Percentiles rank a stretch among this genome's conserved stretches.
Conservation (phyloP, 2,797 vertebrate genomes). For the Sparidentex hasta region DNA sequence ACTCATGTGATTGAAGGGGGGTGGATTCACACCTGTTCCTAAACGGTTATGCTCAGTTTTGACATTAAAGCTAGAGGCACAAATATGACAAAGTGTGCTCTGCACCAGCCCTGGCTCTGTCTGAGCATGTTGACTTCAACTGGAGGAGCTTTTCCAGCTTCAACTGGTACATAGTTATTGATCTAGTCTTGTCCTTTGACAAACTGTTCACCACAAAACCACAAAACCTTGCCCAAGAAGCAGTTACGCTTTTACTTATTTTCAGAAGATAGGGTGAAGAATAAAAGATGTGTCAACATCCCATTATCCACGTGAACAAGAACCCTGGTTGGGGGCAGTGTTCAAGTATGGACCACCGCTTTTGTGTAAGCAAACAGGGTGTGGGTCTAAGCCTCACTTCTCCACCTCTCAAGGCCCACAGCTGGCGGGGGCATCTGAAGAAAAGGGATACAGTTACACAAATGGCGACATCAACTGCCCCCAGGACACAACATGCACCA, state of each 20-base stretch:
- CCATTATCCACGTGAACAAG: constrained; percentile 20
- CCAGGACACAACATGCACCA: constrained; percentile 61
- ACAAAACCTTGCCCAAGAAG: neutral
- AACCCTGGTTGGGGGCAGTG: constrained; percentile 25
- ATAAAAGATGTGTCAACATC: constrained; percentile 24
- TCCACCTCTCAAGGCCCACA: constrained; percentile 64
- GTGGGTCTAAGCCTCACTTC: constrained; percentile 50
- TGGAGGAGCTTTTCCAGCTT: constrained; percentile 14
- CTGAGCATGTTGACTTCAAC: constrained; percentile 44
- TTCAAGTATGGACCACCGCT: constrained; percentile 50
- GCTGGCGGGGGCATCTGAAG: constrained; percentile 61
- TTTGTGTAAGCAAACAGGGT: constrained; percentile 67
- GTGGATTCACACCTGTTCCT: neutral
- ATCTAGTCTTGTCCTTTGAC: constrained; percentile 7
- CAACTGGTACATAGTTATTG: constrained; percentile 1
- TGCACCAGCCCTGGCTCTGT: constrained; percentile 28
- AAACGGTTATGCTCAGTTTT: constrained; percentile 19
- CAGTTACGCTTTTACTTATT: neutral
- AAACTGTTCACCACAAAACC: neutral
- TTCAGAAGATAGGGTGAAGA: neutral
- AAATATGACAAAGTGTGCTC: constrained; percentile 23
- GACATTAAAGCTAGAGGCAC: constrained; percentile 30
- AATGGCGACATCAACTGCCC: constrained; percentile 60
- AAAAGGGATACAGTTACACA: constrained; percentile 73
- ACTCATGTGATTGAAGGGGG: neutral